These are phyloP conservation scores for Girardia tigrina DNA, from an alignment of 2,888 invertebrate species.

Conservation along the genomic window DNA sequence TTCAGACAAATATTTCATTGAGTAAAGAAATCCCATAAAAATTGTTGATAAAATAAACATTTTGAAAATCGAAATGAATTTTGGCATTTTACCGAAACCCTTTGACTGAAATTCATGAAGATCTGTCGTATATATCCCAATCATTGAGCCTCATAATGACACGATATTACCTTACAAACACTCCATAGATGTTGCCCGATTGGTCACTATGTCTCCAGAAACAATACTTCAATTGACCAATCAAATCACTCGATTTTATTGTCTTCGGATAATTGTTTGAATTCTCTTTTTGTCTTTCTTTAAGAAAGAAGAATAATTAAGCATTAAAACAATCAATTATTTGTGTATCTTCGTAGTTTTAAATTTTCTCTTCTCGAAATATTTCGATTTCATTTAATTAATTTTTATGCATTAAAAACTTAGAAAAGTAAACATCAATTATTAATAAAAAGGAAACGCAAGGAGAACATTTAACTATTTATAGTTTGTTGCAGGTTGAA, in stretches of 20 bases:
- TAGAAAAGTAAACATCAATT: too few species aligned
- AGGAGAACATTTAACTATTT: too few species aligned
- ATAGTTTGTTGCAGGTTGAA: too few species aligned
- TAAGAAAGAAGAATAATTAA: too few species aligned
- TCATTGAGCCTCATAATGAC: background rate
- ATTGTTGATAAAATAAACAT: background rate
- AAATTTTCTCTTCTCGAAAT: too few species aligned
- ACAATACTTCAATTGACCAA: background rate
- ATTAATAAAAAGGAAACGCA: too few species aligned
- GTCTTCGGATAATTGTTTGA: slow-evolving; percentile 14
- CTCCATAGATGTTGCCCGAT: background rate
- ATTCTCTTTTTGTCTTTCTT: too few species aligned
- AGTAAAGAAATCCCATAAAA: background rate
- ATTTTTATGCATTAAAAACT: too few species aligned
- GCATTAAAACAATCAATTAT: too few species aligned
- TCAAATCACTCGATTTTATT: slow-evolving; percentile 5
- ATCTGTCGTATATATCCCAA: background rate
- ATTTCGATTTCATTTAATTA: too few species aligned
- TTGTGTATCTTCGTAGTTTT: too few species aligned
- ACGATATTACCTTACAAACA: slow-evolving; percentile 4
- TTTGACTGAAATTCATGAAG: slow-evolving; percentile 6
- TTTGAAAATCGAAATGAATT: background rate
- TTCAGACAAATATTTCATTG: background rate
- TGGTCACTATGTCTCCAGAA: background rate
- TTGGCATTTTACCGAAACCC: background rate